Base-by-base conservation (phyloP, 2,797 vertebrate species). In the Catostomus latipinnis region DNA sequence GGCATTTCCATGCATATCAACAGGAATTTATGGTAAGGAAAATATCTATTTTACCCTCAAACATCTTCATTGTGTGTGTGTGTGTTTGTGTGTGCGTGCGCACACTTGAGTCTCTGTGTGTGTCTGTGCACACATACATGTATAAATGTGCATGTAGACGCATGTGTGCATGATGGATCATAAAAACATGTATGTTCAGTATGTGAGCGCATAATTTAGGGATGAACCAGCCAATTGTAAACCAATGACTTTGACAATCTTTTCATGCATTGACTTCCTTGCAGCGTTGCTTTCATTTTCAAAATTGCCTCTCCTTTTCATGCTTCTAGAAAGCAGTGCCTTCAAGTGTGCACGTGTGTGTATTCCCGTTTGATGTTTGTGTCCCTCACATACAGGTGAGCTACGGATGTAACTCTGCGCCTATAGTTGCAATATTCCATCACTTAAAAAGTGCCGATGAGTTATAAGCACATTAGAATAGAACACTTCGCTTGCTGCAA, bases 1-100 rank as follows among this genome's bases (percentile, higher is more conserved):
- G 97, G 97, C 97, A 85, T 99, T 99, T 88, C 98, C 98, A 12
- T 99, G 98, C 90, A 99, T 99, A 94, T 99, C 98, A 78, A 99
- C 98, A 0, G 98, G 98, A 91, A 98, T 99, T 93, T 99, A 98
- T 87, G 98, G 98, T 99, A 95, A 97, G 97, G 69, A 73, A 50
- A 70, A 56, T 52, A 34, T 34, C 34, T 34, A 34, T 34, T 34
- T 34, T 34, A 34, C 34, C 2, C 34, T 34, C 34, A 34, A 34
- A 34, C 34, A 12, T 72, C 8, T 54, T 34, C 34, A 34, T 3
- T 34, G 34, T 34, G 34, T 22, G 22, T 22, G 22, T 22, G 22
- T 22, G 22, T 22, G 22, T 22, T 1, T 22, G 22, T 22, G 22
- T 22, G 22, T 22, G 22, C 2, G 22, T 3, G 22, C 2, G 22